Base-by-base conservation (phyloP, 2,888 invertebrate genomes). In the Chromoteleia sp. region DNA sequence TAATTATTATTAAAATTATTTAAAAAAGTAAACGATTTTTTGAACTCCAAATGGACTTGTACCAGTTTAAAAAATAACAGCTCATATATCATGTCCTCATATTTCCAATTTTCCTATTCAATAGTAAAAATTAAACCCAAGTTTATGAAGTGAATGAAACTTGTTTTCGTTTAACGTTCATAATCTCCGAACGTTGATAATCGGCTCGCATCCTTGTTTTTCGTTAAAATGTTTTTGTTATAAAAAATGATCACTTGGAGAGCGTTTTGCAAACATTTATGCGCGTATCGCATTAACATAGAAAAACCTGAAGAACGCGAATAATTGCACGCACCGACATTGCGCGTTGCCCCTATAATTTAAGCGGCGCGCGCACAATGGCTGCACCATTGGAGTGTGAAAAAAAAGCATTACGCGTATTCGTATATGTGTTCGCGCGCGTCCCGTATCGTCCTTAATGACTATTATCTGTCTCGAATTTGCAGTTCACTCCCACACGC, bases 311-410 rank as follows among this genome's bases (percentile, higher is more conserved):
- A 74, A 25, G 70, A 65, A 63, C 48, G 52, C 63, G 63, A 63
- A 75, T 80, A 80, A 80, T 80, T 80, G 45, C 52, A 50, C 45
- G 68, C 80, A 50, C 58, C 63, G 75, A 56, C 80, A 75, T 71
- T 80, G 75, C 75, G 65, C 59, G 59, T 75, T 71, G 80, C 81
- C 81, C 75, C 81, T 81, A 76, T 81, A 81, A 81, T 81, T 81
- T 81, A 54, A 58, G 7, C 71, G 59, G 45, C 19, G 68, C 58
- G 67, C 61, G 54, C 71, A 81, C 76, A 81, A 76, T 81, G 19
- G 50, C 41, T 33, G 45, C 52, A 61, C 48, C 81, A 70, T 76
- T 73, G 54, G 41, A 73, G 77, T 78, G 81, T 70, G 81, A 82
- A 82, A 65, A 81, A 48, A 73, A 81, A 58, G 36, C 58, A 33